A percentile compares a stretch with the other conserved stretches of the same genome.
phyloP scores from a whole-genome alignment of 2,888 invertebrate species.

The Agrotis ipsilon region DNA sequence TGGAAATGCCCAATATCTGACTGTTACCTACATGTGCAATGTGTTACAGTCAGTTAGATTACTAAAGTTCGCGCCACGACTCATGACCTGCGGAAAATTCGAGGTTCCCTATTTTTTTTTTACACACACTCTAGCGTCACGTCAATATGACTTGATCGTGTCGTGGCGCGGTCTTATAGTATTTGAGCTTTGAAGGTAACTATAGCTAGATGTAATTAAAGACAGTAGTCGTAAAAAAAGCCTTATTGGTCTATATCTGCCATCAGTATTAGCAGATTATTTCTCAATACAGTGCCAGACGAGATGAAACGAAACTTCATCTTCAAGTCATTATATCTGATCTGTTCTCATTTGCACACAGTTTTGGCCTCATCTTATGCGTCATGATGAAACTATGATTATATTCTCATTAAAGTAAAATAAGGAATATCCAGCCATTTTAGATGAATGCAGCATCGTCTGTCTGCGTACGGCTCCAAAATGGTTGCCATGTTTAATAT shows the following conservation, averaged over 20 bases:
- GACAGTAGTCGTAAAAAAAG: not conserved
- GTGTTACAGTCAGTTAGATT: no score
- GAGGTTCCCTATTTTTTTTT: no score
- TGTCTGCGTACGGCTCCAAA: constrained; percentile 17
- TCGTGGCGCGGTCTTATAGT: no score
- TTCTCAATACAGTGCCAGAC: not conserved
- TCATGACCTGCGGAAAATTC: no score
- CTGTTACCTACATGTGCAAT: no score
- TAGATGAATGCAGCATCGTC: constrained; percentile 17
- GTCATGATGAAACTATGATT: constrained; percentile 26
- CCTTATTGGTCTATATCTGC: not conserved
- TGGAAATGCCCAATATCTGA: not conserved
- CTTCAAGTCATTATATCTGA: constrained; percentile 13
- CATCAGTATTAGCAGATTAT: not conserved
- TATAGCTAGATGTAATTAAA: not conserved
- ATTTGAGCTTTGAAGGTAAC: not conserved
- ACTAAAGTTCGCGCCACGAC: no score
- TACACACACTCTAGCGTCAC: no score
- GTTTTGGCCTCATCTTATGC: constrained; percentile 17
- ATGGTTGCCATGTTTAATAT: constrained; percentile 35
- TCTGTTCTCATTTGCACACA: constrained; percentile 24
- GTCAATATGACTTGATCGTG: no score
- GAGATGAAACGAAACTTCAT: not conserved
- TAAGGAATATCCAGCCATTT: constrained; percentile 18
- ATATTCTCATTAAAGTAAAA: constrained; percentile 28